Conservation (phyloP, 2,888 invertebrate species). For the Cremastobaeus sp. region DNA sequence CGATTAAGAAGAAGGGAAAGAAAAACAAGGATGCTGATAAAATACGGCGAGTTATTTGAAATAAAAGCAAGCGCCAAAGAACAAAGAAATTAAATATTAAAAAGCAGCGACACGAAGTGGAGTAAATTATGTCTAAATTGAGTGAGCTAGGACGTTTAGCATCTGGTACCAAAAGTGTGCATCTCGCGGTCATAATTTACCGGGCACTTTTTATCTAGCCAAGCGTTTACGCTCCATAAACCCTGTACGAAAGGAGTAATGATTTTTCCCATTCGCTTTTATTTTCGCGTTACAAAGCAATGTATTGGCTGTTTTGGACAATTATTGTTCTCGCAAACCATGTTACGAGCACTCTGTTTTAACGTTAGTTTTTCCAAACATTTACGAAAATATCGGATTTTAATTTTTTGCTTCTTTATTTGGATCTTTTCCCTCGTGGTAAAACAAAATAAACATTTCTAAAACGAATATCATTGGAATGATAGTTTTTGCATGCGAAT, state of each 20-base stretch:
- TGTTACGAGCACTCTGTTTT: conserved; percentile 18
- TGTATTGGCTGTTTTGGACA: conserved; percentile 40
- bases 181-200: conserved; percentile 39
- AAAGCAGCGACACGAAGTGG: not conserved
- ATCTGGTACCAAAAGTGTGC: conserved; percentile 40
- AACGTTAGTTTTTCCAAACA: too few relatives aligned
- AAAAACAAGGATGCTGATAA: too few relatives aligned
- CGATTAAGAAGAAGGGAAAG: too few relatives aligned
- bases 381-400: too few relatives aligned
- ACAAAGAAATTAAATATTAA: too few relatives aligned
- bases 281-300: conserved; percentile 33
- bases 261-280: conserved; percentile 49
- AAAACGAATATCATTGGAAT: too few relatives aligned
- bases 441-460: too few relatives aligned
- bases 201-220: conserved; percentile 38
- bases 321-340: conserved; percentile 44
- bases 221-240: conserved; percentile 47
- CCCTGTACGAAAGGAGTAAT: conserved; percentile 40
- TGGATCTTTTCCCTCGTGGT: too few relatives aligned
- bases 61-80: too few relatives aligned
- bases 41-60: too few relatives aligned
- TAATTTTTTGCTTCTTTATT: too few relatives aligned
- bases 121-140: conserved; percentile 39
- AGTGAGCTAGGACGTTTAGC: conserved; percentile 26
- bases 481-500: too few relatives aligned